Conservation (phyloP, 2,888 invertebrate species). For the Mesochorus sp. region DNA sequence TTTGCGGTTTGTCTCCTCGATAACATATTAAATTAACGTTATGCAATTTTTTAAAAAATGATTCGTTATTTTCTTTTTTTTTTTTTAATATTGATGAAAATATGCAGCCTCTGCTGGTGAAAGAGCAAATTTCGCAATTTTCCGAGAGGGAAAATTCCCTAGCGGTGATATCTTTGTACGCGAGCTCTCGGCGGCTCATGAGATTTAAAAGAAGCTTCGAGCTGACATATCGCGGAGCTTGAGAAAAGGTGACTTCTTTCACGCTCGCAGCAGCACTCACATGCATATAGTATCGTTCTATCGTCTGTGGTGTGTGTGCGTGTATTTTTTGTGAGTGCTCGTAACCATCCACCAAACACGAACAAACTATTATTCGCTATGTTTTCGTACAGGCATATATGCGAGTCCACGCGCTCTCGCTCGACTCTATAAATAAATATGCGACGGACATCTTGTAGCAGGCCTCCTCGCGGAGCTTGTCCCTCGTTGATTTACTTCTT, state of each 20-base stretch:
- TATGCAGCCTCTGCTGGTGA: neutral
- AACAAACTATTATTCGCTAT: constrained; percentile 37
- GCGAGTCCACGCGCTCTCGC: constrained; percentile 62
- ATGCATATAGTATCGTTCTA: too few species aligned
- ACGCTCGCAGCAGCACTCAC: too few species aligned
- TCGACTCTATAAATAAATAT: constrained; percentile 79
- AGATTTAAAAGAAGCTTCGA: constrained; percentile 54
- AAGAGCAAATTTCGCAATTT: constrained; percentile 52
- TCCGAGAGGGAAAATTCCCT: constrained; percentile 59
- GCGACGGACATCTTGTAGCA: constrained; percentile 76
- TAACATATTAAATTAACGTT: too few species aligned
- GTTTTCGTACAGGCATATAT: constrained; percentile 8
- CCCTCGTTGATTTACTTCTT: constrained; percentile 70
- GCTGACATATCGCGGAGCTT: constrained; percentile 37
- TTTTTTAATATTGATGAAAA: too few species aligned
- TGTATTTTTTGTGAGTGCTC: neutral
- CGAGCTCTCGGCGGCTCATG: constrained; percentile 39
- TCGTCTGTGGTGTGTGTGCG: constrained; percentile 20
- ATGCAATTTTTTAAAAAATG: too few species aligned
- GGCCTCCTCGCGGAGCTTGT: constrained; percentile 61
- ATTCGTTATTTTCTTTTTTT: too few species aligned
- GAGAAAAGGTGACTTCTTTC: constrained; percentile 53
- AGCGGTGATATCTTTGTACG: constrained; percentile 56
- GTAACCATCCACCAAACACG: constrained; percentile 37
- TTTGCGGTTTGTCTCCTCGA: too few species aligned